Evolutionary conservation across 2,797 vertebrate species (phyloP), one percentile per base, ranked within the genome.

Genomic region (Molossus alvarezi): DNA sequence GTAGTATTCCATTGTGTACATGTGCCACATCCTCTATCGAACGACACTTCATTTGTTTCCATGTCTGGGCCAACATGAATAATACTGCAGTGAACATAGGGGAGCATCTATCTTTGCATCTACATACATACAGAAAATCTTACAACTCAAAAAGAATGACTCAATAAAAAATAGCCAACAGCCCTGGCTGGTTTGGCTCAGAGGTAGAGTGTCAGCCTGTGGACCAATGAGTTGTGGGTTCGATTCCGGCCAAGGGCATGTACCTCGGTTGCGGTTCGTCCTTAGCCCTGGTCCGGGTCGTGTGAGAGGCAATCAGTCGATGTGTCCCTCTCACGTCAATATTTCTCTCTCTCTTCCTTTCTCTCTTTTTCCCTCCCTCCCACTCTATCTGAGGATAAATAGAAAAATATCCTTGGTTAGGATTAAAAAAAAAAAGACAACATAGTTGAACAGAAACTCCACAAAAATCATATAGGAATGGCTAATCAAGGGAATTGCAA

Each of bases 401-500:
- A 29, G 65, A 15, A 20, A 67, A 33, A 67, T 67, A 33, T 33
- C 65, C n/a, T 33, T 18, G n/a, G 65, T 7, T 53, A 53, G 51
- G 65, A 67, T 67, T 18, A 67, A 67, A 29, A 33, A 67, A 67
- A 53, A 53, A 53, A 10, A 9, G 67, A 58, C 37, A 76, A 76
- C 76, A 67, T 85, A 72, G 33, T 55, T 79, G 33, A 79, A 94
- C n/a, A 91, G 60, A 67, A 4, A 75, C 29, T 72, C 81, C 27
- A 57, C 11, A 57, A 88, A 82, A 57, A 75, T 45, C 48, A 84
- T 6, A 15, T 3, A 73, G 15, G 41, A 65, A 87, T 51, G 51
- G 21, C 14, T 33, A 67, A 57, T 88, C 27, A 57, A 41, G 51
- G 23, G 25, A 75, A 75, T 6, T 33, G 8, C 9, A 91, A 82